Percentiles rank a stretch among this genome's conserved stretches.
phyloP scores from a whole-genome alignment of 2,797 vertebrate species.

The Apogon hyalosoma region DNA sequence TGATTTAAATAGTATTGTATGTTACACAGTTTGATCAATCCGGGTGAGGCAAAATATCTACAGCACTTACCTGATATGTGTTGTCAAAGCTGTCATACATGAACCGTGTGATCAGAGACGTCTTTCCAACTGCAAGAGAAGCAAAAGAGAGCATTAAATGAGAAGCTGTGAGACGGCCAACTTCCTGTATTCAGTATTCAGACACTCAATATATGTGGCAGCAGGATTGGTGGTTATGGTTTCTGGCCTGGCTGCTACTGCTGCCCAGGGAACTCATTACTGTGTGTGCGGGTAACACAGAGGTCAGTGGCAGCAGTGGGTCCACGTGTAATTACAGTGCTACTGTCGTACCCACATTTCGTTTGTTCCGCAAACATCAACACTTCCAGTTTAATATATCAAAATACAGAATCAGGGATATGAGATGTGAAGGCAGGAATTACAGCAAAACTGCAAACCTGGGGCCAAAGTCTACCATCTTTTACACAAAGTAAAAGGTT shows the following conservation, averaged over 20 bases:
- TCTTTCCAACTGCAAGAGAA: slow-evolving; percentile 87
- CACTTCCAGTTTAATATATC: slow-evolving; percentile 14
- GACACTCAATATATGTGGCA: slow-evolving; percentile 25
- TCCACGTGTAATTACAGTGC: slow-evolving; percentile 53
- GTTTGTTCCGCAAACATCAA: slow-evolving; percentile 22
- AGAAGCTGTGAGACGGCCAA: slow-evolving; percentile 23
- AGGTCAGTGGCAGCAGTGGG: slow-evolving; percentile 59
- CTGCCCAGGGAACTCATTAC: slow-evolving; percentile 75
- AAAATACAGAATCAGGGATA: slow-evolving; percentile 10
- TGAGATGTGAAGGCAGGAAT: slow-evolving; percentile 16
- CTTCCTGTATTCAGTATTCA: slow-evolving; percentile 23
- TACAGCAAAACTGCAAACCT: background rate
- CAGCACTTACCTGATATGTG: slow-evolving; percentile 85
- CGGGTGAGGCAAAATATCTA: slow-evolving; percentile 25
- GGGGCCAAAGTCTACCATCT: background rate
- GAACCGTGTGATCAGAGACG: slow-evolving; percentile 88
- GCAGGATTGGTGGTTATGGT: slow-evolving; percentile 17
- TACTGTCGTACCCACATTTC: slow-evolving; percentile 17
- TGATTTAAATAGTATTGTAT: slow-evolving; percentile 9
- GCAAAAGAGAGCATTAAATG: slow-evolving; percentile 61
- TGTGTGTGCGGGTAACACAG: slow-evolving; percentile 48
- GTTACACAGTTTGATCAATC: slow-evolving; percentile 25
- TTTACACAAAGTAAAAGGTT: background rate
- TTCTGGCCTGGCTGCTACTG: slow-evolving; percentile 49
- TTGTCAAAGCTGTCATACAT: slow-evolving; percentile 91